phyloP scores from a whole-genome alignment of 2,888 invertebrate genomes.

The Cylindroiulus punctatus region DNA sequence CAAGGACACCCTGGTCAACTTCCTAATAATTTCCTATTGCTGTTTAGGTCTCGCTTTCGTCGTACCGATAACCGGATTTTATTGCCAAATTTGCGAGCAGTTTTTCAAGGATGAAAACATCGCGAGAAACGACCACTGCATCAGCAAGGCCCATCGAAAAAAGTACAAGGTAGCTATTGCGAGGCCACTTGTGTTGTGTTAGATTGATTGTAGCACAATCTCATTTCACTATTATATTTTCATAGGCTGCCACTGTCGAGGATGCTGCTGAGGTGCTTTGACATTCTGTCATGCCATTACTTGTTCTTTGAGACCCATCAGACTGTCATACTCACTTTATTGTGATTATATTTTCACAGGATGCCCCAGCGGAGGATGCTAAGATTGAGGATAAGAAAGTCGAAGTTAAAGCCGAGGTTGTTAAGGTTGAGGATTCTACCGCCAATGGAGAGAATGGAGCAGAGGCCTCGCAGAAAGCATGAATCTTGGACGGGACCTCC shows the following conservation, averaged over 20 bases:
- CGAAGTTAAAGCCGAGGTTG: no score
- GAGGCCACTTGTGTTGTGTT: not conserved
- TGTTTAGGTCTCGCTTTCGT: not conserved
- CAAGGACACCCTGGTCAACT: no score
- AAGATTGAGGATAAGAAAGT: no score
- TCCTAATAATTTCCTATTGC: no score
- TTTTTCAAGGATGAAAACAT: slow-evolving; percentile 20
- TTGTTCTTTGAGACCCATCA: no score
- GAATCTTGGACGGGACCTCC: not conserved
- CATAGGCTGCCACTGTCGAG: not conserved
- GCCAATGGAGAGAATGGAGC: not conserved
- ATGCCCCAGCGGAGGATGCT: no score
- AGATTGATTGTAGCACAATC: no score
- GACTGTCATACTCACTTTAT: no score
- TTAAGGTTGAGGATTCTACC: not conserved
- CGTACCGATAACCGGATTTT: slow-evolving; percentile 3
- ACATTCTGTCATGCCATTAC: no score
- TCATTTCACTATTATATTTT: not conserved
- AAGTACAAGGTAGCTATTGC: not conserved
- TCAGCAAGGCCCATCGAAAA: not conserved
- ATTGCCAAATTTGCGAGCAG: slow-evolving; percentile 22
- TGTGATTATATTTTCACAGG: no score
- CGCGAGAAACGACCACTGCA: not conserved
- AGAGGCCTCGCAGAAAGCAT: not conserved
- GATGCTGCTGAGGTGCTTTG: not conserved